These are phyloP conservation scores for Acanthococcus lagerstroemiae DNA, from an alignment of 2,888 invertebrate genomes.

Conservation along the genomic window DNA sequence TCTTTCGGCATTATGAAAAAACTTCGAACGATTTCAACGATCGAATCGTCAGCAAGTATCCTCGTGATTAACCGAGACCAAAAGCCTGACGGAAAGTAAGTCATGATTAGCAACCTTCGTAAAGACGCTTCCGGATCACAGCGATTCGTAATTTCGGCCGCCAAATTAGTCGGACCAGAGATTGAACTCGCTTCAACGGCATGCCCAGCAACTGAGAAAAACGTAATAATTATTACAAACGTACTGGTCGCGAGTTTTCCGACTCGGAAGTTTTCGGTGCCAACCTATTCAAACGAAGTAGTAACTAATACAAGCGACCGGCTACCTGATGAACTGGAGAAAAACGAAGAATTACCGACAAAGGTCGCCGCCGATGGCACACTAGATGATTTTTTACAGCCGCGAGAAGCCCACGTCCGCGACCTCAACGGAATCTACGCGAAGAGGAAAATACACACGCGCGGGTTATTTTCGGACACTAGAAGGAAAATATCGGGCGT, in stretches of 20 bases:
- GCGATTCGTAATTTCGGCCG: constrained; percentile 43
- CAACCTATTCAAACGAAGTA: no score
- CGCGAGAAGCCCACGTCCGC: constrained; percentile 55
- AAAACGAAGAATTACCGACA: no score
- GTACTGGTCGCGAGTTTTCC: no score
- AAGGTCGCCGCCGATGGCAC: not conserved
- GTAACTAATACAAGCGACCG: not conserved
- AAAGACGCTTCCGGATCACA: constrained; percentile 51
- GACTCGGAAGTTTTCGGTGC: no score
- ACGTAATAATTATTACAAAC: no score
- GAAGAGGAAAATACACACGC: constrained; percentile 2
- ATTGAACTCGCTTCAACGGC: no score
- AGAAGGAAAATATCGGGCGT: not conserved
- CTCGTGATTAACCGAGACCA: constrained; percentile 91
- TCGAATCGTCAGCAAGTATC: constrained; percentile 78
- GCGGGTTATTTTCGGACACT: not conserved
- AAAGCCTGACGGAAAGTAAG: constrained; percentile 96
- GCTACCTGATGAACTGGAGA: no score
- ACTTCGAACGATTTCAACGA: constrained; percentile 64
- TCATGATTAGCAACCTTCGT: constrained; percentile 74
- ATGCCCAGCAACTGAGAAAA: no score
- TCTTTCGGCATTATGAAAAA: constrained; percentile 62
- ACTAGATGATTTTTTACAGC: constrained; percentile 48
- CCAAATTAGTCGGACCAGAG: constrained; percentile 10
- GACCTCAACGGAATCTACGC: constrained; percentile 52